Evolutionary conservation across 2,113 vertebrate species (phyloP).

Genomic region (Poicephalus meyeri): DNA sequence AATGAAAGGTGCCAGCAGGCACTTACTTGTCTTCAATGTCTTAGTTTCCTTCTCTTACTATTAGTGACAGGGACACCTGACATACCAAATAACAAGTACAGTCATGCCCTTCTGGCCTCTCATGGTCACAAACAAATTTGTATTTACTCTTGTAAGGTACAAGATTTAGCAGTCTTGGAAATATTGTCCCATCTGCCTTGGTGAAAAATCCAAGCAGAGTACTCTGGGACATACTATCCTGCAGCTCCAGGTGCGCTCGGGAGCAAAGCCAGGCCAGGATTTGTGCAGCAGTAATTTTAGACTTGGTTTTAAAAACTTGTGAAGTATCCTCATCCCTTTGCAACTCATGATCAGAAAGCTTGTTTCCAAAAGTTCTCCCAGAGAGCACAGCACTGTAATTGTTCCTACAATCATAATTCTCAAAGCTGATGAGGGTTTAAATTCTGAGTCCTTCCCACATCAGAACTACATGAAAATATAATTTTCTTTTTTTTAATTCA

Average conservation of each 20-base stretch:
- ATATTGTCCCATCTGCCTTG: neutral
- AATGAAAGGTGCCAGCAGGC: neutral
- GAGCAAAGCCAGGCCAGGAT: neutral
- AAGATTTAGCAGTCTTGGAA: neutral
- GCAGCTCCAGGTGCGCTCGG: neutral
- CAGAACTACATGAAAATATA: neutral
- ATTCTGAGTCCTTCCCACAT: neutral
- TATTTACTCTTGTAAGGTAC: neutral
- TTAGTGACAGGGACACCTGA: neutral
- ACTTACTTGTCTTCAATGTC: neutral
- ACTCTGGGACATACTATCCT: neutral
- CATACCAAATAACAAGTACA: fast-evolving
- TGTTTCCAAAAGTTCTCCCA: neutral
- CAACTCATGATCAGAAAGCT: neutral
- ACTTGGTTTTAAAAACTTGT: neutral
- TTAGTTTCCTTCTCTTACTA: neutral
- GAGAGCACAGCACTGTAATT: neutral
- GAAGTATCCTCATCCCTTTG: neutral
- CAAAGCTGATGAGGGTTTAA: neutral
- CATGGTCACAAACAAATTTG: neutral
- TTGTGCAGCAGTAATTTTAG: neutral
- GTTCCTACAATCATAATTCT: neutral
- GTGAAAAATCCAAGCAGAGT: neutral
- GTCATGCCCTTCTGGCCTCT: fast-evolving
- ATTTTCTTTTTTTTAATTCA: neutral